phyloP scores from a whole-genome alignment of 2,113 vertebrate genomes.

The Colossoma macropomum region DNA sequence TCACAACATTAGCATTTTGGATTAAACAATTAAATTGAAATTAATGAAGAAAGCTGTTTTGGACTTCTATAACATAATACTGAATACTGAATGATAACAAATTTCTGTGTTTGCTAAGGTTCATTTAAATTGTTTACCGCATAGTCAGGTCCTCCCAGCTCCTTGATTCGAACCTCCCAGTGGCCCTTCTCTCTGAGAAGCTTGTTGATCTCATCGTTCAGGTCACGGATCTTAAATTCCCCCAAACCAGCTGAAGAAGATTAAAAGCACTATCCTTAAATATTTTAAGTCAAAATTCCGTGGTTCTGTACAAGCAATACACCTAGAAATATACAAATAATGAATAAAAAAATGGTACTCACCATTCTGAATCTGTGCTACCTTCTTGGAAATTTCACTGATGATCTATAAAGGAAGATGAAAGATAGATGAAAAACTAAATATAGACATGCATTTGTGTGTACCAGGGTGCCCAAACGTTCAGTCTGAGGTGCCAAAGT shows the following conservation, averaged over 20 bases:
- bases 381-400: conserved; percentile 98
- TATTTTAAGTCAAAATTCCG: not conserved
- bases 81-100: not conserved
- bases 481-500: too few relatives aligned
- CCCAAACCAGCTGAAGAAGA: conserved; percentile 87
- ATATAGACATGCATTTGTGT: too few relatives aligned
- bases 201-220: conserved; percentile 99
- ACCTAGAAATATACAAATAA: not conserved
- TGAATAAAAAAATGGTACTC: conserved; percentile 59
- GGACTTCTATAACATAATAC: too few relatives aligned
- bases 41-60: too few relatives aligned
- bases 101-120: not conserved
- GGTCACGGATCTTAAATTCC: conserved; percentile 94
- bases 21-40: too few relatives aligned
- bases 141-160: conserved; percentile 93
- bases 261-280: not conserved
- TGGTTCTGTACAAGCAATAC: not conserved
- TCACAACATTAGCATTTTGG: too few relatives aligned
- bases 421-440: too few relatives aligned
- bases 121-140: conserved; percentile 74
- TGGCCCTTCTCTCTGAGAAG: conserved; percentile 96
- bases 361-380: conserved; percentile 99
- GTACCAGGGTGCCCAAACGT: too few relatives aligned
- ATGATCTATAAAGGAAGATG: conserved; percentile 83
- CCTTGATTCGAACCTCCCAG: conserved; percentile 95